These are phyloP conservation scores for Psittacula echo DNA, from an alignment of 2,797 vertebrate genomes.

Conservation along the genomic window DNA sequence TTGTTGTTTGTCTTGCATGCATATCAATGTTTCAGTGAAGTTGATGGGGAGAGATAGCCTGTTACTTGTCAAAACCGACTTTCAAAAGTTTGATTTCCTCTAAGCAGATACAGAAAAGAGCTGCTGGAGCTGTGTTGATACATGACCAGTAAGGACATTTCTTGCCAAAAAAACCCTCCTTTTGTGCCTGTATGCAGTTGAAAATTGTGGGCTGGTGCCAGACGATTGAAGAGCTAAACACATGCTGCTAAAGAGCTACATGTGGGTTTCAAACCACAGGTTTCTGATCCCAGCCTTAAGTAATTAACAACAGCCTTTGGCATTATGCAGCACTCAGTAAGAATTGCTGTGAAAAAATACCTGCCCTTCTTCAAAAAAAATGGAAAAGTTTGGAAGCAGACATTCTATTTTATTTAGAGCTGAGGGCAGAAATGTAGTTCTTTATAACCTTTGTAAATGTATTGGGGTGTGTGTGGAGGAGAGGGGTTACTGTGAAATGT, in stretches of 20 bases:
- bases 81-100: constrained; percentile 49
- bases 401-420: not conserved
- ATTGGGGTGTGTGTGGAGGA: too few species aligned
- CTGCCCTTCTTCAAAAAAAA: constrained; percentile 23
- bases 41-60: not conserved
- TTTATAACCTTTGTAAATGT: not conserved
- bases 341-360: constrained; percentile 9
- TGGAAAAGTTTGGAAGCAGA: not conserved
- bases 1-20: not conserved
- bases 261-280: constrained; percentile 32
- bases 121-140: constrained; percentile 48
- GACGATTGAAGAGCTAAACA: constrained; percentile 60
- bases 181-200: constrained; percentile 38
- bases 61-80: constrained; percentile 18
- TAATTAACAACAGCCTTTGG: constrained; percentile 53
- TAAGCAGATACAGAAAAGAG: constrained; percentile 26
- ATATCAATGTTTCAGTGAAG: not conserved
- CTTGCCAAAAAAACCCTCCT: not conserved
- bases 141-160: constrained; percentile 42
- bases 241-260: constrained; percentile 44
- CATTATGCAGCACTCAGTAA: not conserved
- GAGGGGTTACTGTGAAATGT: not conserved
- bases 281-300: constrained; percentile 61
- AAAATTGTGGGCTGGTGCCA: constrained; percentile 62
- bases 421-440: not conserved